These are phyloP conservation scores for Limnodromus scolopaceus DNA, from an alignment of 2,797 vertebrate genomes.

Conservation along the genomic window DNA sequence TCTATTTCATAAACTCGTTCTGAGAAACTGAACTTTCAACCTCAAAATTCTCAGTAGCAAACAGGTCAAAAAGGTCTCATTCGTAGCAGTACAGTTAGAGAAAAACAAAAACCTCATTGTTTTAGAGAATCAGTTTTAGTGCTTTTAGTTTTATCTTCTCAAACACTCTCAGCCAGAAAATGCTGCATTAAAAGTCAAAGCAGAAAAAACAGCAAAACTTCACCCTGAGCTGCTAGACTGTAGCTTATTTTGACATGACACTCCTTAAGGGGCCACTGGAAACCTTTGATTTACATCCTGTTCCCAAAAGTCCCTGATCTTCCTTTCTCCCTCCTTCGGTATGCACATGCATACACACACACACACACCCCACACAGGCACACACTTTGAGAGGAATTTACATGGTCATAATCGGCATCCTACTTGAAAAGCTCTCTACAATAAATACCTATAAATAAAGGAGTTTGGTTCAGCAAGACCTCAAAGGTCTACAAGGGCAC, in stretches of 20 bases:
- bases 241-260: not conserved
- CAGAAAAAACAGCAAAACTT: not conserved
- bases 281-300: not conserved
- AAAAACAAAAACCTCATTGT: not conserved
- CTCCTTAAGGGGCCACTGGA: not conserved
- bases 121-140: conserved; percentile 3
- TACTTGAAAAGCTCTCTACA: not conserved
- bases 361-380: too few relatives aligned
- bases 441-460: not conserved
- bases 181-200: not conserved
- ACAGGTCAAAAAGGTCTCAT: not conserved
- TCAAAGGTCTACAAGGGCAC: not conserved
- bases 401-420: not conserved
- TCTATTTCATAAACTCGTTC: not conserved
- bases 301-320: not conserved
- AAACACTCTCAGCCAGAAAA: not conserved
- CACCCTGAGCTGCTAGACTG: not conserved
- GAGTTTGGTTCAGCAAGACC: not conserved
- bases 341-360: not conserved
- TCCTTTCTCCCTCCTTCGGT: not conserved
- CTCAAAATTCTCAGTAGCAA: conserved; percentile 8
- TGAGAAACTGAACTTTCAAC: conserved; percentile 22
- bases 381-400: not conserved
- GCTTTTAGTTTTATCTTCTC: conserved; percentile 22
- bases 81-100: not conserved